A percentile compares a stretch with the other conserved stretches of the same genome.
Evolutionary conservation across 92 coral and sea anemone genomes (phyloP).

Genomic region (Phenganax subtilis): DNA sequence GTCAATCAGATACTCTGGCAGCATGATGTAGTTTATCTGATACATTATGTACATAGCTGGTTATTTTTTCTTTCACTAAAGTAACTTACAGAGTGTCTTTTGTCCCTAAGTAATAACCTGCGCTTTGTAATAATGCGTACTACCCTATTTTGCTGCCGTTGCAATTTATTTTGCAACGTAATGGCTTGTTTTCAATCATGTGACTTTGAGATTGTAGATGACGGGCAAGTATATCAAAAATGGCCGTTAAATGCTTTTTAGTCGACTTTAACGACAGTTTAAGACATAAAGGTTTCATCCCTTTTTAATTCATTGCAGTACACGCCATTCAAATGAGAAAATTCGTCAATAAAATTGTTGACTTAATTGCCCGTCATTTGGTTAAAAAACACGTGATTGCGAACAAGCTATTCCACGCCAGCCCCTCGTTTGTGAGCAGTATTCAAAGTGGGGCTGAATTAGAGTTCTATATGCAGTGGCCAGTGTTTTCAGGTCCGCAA

Average conservation of each 20-base stretch:
- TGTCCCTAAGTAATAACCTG: background rate
- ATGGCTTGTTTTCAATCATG: too few relatives aligned
- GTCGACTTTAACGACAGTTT: too few relatives aligned
- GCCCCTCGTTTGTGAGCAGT: background rate
- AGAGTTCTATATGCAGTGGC: background rate
- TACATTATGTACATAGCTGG: background rate
- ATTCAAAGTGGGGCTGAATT: slow-evolving; percentile 16
- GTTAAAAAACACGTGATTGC: too few relatives aligned
- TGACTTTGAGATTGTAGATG: too few relatives aligned
- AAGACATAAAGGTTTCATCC: too few relatives aligned
- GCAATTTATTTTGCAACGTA: background rate
- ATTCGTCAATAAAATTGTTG: too few relatives aligned
- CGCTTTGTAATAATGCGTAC: background rate
- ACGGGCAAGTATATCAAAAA: too few relatives aligned
- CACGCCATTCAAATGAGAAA: too few relatives aligned
- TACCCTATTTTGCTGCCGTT: background rate
- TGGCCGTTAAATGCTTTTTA: too few relatives aligned
- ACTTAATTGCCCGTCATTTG: too few relatives aligned
- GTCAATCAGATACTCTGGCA: slow-evolving; percentile 22
- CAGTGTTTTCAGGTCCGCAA: slow-evolving; percentile 4
- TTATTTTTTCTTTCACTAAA: background rate
- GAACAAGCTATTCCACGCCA: too few relatives aligned
- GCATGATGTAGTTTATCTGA: background rate
- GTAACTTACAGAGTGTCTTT: background rate
- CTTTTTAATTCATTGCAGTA: too few relatives aligned